Conservation (phyloP, 2,797 vertebrate genomes). For the Sebastes diploproa region DNA sequence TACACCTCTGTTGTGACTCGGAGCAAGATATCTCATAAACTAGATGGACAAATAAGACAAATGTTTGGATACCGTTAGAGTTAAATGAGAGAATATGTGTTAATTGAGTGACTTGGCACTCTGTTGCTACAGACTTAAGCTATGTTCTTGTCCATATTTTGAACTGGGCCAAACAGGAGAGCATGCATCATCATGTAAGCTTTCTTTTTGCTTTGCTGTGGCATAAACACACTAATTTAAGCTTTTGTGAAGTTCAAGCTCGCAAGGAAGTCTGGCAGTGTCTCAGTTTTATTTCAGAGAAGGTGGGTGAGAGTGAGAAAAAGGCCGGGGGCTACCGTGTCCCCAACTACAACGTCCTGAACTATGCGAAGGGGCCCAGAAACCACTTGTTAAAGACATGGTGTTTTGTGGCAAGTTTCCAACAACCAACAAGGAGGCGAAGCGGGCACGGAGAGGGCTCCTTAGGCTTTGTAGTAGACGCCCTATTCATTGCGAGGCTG, state of each 20-base stretch:
- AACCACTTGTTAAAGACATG: conserved; percentile 63
- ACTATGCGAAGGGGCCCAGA: conserved; percentile 45
- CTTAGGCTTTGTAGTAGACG: conserved; percentile 63
- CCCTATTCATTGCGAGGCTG: conserved; percentile 65
- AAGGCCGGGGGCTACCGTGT: conserved; percentile 15
- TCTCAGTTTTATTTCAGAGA: background rate
- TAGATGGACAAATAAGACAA: background rate
- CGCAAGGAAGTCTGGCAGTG: background rate
- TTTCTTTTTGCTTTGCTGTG: conserved; percentile 9
- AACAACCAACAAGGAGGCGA: conserved; percentile 57
- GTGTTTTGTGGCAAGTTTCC: conserved; percentile 58
- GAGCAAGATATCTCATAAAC: background rate
- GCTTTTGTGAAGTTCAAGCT: conserved; percentile 9
- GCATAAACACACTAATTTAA: conserved; percentile 11
- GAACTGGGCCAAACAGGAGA: background rate
- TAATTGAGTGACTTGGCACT: background rate
- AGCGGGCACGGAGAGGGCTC: conserved; percentile 43
- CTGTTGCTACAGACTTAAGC: background rate
- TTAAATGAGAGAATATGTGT: background rate
- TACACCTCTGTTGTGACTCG: background rate
- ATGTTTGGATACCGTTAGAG: background rate
- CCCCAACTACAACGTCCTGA: conserved; percentile 45
- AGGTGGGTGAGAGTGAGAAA: conserved; percentile 23
- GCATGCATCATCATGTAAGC: conserved; percentile 1
- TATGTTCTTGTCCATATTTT: background rate